These are phyloP conservation scores for Scaptomyza graminum DNA, from an alignment of 1,140 invertebrate genomes.

Conservation along the genomic window DNA sequence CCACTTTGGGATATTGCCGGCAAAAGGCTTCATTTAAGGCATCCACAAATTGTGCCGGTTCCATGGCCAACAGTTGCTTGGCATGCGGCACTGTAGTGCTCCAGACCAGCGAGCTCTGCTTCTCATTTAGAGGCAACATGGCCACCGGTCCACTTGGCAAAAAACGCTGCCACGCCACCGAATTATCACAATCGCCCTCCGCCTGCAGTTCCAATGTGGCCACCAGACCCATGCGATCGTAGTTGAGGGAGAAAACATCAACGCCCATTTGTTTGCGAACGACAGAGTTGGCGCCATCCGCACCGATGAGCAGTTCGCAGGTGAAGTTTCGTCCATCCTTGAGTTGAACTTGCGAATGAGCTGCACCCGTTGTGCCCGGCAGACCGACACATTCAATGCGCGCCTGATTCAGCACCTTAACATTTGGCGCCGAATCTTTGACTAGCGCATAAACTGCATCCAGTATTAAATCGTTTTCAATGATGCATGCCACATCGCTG, in stretches of 20 bases:
- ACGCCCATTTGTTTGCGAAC: conserved; percentile 92
- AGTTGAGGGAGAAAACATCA: conserved; percentile 91
- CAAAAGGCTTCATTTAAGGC: conserved; percentile 94
- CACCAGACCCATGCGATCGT: conserved; percentile 95
- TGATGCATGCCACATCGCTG: conserved; percentile 93
- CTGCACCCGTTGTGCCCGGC: conserved; percentile 63
- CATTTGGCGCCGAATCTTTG: conserved; percentile 83
- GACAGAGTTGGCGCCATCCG: conserved; percentile 95
- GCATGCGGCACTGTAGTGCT: conserved; percentile 91
- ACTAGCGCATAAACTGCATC: conserved; percentile 88
- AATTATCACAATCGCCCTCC: conserved; percentile 88
- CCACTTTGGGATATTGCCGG: conserved; percentile 87
- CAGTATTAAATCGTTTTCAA: conserved; percentile 96
- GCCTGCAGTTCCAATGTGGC: conserved; percentile 91
- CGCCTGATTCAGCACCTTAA: conserved; percentile 84
- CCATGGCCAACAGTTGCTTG: conserved; percentile 88
- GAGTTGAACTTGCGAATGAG: conserved; percentile 84
- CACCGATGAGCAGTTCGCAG: conserved; percentile 91
- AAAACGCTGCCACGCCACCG: conserved; percentile 98
- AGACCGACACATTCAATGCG: conserved; percentile 85
- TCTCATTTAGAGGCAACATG: conserved; percentile 92
- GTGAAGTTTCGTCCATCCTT: conserved; percentile 86
- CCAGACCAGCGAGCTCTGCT: conserved; percentile 96
- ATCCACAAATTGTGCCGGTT: conserved; percentile 93
- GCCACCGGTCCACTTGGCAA: conserved; percentile 95